Evolutionary conservation across 1,140 invertebrate genomes (phyloP).

Genomic region (Philotrypesis tridentata): DNA sequence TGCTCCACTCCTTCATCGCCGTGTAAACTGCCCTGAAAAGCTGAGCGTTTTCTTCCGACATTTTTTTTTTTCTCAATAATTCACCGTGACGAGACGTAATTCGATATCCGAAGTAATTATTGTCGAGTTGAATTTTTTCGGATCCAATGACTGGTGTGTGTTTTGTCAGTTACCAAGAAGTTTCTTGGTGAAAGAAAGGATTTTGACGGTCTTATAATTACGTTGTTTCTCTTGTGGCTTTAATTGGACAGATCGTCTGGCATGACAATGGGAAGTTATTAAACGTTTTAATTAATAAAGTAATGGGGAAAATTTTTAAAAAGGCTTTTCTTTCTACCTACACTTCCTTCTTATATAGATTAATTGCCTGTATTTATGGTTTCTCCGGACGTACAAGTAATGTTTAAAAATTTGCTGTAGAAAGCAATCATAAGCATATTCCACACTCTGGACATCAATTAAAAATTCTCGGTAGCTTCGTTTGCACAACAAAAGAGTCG

Average conservation of each 20-base stretch:
- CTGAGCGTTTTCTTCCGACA: conserved; percentile 47
- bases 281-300: not conserved
- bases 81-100: conserved; percentile 12
- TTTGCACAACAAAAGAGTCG: not conserved
- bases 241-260: not conserved
- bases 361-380: too few relatives aligned
- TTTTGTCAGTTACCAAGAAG: not conserved
- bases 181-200: not conserved
- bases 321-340: too few relatives aligned
- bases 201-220: conserved; percentile 3
- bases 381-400: too few relatives aligned
- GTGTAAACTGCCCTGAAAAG: conserved; percentile 61
- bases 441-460: not conserved
- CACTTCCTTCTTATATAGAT: too few relatives aligned
- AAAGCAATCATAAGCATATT: too few relatives aligned
- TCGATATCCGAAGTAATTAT: conserved; percentile 20
- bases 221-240: not conserved
- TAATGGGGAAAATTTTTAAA: not conserved
- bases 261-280: not conserved
- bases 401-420: too few relatives aligned
- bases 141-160: not conserved
- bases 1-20: conserved; percentile 47
- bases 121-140: not conserved
- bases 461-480: not conserved
- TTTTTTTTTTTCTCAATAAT: conserved; percentile 15